phyloP scores from a whole-genome alignment of 2,888 invertebrate species.

The Trachelus tabidus region DNA sequence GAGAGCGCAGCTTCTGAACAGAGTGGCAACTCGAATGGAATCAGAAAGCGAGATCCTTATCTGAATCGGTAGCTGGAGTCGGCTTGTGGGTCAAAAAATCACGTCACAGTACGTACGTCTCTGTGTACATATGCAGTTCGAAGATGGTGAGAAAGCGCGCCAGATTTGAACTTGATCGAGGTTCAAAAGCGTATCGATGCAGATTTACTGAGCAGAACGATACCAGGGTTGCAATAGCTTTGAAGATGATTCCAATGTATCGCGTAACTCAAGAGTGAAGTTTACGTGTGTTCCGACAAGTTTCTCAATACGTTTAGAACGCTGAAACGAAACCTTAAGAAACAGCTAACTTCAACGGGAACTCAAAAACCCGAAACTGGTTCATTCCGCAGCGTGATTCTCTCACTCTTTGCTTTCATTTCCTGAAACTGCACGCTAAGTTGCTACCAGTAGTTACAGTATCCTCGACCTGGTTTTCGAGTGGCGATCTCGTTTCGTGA shows the following conservation, averaged over 20 bases:
- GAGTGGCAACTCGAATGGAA: too few species aligned
- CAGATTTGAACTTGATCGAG: neutral
- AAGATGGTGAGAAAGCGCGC: neutral
- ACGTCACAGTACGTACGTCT: too few species aligned
- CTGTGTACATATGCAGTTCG: neutral
- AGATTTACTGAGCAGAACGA: neutral
- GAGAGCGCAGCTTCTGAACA: too few species aligned
- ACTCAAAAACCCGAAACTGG: neutral
- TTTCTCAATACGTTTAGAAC: neutral
- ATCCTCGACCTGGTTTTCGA: conserved; percentile 11
- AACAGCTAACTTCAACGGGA: neutral
- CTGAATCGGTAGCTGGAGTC: too few species aligned
- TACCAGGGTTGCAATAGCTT: neutral
- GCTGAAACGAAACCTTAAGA: neutral
- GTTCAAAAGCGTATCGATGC: neutral
- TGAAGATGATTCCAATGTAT: neutral
- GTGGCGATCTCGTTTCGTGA: neutral
- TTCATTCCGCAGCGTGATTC: neutral
- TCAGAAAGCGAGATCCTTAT: too few species aligned
- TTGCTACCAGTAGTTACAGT: neutral
- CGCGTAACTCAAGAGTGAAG: neutral
- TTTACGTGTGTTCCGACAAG: neutral
- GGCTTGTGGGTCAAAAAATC: too few species aligned
- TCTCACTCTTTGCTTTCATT: neutral
- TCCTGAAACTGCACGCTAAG: neutral